Evolutionary conservation across 2,888 invertebrate species (phyloP).

Genomic region (Danaus chrysippus): DNA sequence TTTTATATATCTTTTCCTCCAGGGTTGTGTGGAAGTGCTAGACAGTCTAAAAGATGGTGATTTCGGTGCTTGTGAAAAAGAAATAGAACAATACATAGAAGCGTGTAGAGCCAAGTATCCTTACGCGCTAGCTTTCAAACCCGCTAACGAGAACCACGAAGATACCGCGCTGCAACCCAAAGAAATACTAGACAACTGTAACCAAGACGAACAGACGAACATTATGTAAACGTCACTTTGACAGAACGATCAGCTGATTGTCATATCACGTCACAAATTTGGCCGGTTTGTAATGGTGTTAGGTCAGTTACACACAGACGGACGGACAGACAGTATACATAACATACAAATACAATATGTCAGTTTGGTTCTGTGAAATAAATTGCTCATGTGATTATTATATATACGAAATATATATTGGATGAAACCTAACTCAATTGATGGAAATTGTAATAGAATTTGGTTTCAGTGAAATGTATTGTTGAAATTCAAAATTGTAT

Average conservation of each 20-base stretch:
- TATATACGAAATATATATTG: too few species aligned
- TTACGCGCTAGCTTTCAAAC: conserved; percentile 87
- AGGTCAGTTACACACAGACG: too few species aligned
- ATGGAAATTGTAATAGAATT: too few species aligned
- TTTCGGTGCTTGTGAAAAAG: conserved; percentile 86
- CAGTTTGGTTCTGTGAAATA: too few species aligned
- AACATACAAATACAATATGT: too few species aligned
- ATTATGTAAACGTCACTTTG: background rate
- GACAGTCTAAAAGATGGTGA: conserved; percentile 88
- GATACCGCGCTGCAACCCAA: conserved; percentile 46
- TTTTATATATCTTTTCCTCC: conserved; percentile 39
- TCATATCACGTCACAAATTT: conserved; percentile 5
- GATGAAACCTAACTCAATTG: too few species aligned
- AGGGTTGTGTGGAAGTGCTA: conserved; percentile 90
- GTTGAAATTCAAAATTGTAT: too few species aligned
- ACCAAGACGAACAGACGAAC: background rate
- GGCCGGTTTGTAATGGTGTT: conserved; percentile 5
- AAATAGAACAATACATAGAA: conserved; percentile 83
- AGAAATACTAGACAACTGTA: conserved; percentile 54
- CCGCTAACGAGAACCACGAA: conserved; percentile 42
- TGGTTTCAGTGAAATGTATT: too few species aligned
- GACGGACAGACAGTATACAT: too few species aligned
- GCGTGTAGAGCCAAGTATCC: conserved; percentile 88
- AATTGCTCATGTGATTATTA: too few species aligned
- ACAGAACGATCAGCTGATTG: conserved; percentile 3